Evolutionary conservation across 2,797 vertebrate genomes (phyloP), one percentile per base, ranked within the genome.

Genomic region (Luscinia megarhynchos): DNA sequence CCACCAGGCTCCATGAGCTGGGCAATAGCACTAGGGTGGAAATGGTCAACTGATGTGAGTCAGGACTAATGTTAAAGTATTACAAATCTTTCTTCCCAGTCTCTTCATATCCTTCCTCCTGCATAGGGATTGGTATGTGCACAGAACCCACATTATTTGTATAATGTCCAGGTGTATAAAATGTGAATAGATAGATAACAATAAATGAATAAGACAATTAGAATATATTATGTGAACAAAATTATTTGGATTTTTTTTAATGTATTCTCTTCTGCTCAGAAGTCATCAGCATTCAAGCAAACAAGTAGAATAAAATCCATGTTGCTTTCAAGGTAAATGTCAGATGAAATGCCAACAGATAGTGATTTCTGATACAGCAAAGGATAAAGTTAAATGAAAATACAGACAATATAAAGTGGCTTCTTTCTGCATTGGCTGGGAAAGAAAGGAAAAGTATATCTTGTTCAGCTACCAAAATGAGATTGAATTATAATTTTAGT

Each of bases 301-400:
- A 46, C 32, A 88, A 86, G 13, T 67, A 13, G n/a, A 86, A 58
- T 74, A 78, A 62, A 87, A 19, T 74, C 32, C 30, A 29, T 36
- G 20, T 38, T 87, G 41, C 12, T 80, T 91, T 54, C 54, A 84
- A 86, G 34, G 54, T 81, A 93, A 90, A 94, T 74, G 34, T 84
- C 80, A 93, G 66, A 87, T 3, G 6, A 94, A 90, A 86, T 84
- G n/a, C 20, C 76, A 86, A 36, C 29, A 89, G 61, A 72, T 80
- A 87, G 30, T 62, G 66, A 81, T 95, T 95, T 86, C 51, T 89
- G 58, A 68, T 86, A 58, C 4, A 62, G 23, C 17, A n/a, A 70
- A 48, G 17, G 26, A 62, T 38, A 53, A 85, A 70, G 36, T 63
- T 26, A 63, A 41, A 84, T 34, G 30, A 64, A 87, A 89, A 72